Evolutionary conservation across 2,888 invertebrate species (phyloP).

Genomic region (Actias luna): DNA sequence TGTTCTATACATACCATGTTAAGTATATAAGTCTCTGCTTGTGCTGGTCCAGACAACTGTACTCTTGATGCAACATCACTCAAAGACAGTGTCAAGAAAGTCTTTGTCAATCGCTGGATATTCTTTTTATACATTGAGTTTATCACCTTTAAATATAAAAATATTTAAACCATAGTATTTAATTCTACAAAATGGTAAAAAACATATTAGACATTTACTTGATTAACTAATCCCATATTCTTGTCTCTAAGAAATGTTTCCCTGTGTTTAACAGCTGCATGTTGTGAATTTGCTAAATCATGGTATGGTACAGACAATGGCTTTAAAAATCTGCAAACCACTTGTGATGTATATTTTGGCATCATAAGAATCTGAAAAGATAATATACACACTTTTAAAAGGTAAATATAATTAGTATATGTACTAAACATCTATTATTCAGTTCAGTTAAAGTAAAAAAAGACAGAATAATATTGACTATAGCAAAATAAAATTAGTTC

Average conservation of each 20-base stretch:
- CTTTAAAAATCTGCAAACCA: constrained; percentile 92
- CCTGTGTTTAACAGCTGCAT: constrained; percentile 89
- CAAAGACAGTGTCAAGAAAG: constrained; percentile 94
- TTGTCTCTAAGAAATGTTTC: constrained; percentile 90
- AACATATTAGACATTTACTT: constrained; percentile 63
- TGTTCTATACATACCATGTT: constrained; percentile 88
- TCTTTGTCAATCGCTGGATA: constrained; percentile 97
- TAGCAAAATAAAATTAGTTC: too few relatives aligned
- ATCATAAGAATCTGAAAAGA: constrained; percentile 80
- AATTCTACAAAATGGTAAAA: too few relatives aligned
- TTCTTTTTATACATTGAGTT: constrained; percentile 96
- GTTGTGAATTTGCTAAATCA: constrained; percentile 92
- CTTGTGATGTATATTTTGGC: constrained; percentile 96
- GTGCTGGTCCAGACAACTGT: constrained; percentile 90
- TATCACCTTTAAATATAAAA: constrained; percentile 83
- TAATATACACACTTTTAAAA: neutral
- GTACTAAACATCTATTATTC: too few relatives aligned
- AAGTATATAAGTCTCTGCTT: constrained; percentile 96
- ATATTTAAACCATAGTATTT: neutral
- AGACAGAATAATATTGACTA: too few relatives aligned
- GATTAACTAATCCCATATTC: constrained; percentile 90
- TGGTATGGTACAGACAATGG: constrained; percentile 93
- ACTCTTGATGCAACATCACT: constrained; percentile 95
- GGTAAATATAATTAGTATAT: neutral
- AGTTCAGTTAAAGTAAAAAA: too few relatives aligned